A percentile compares a stretch with the other conserved stretches of the same genome.
Evolutionary conservation across 2,888 invertebrate genomes (phyloP).

Genomic region (Andrena dorsata): DNA sequence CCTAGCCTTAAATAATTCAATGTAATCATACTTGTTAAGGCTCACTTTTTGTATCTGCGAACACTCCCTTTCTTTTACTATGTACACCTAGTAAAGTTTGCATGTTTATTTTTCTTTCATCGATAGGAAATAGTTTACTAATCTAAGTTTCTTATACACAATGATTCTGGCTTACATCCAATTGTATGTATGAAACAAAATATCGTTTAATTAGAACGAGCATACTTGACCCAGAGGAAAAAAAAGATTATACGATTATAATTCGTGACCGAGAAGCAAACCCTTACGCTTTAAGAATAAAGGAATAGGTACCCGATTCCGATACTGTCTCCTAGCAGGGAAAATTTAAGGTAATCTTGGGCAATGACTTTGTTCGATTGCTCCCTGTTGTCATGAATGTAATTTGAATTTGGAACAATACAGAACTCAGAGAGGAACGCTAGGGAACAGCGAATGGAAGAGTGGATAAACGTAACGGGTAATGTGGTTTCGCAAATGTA

Average conservation of each 20-base stretch:
- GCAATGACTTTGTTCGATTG: neutral
- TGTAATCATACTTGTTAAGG: neutral
- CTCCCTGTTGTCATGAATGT: conserved; percentile 7
- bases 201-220: too few species aligned
- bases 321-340: neutral
- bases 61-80: too few species aligned
- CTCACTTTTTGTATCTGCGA: too few species aligned
- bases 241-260: neutral
- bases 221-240: neutral
- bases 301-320: neutral
- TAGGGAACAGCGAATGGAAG: conserved; percentile 14
- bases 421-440: conserved; percentile 4
- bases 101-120: too few species aligned
- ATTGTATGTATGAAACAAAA: conserved; percentile 6
- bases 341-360: neutral
- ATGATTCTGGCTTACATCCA: conserved; percentile 46
- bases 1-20: neutral
- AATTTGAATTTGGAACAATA: neutral
- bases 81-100: too few species aligned
- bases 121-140: neutral
- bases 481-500: conserved; percentile 30
- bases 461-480: neutral
- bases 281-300: neutral
- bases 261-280: neutral
- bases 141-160: conserved; percentile 13